Percentiles rank a stretch among this genome's conserved stretches.
These are phyloP conservation scores for Acropora tenuis DNA, from an alignment of 64 coral and sea anemone species.

Conservation along the genomic window DNA sequence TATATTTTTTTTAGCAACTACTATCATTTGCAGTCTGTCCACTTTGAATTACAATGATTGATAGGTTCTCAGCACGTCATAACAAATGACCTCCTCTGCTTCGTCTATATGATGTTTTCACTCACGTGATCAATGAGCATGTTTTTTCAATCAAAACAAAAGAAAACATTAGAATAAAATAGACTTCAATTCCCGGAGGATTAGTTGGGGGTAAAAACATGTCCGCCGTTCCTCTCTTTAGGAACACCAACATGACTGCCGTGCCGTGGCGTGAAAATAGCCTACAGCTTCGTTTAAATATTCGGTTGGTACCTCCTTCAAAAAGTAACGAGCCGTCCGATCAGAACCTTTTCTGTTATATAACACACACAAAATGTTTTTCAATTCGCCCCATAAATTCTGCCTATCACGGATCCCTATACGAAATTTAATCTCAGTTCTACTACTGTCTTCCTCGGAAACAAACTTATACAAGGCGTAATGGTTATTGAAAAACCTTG, in stretches of 20 bases:
- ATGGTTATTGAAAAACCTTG: conserved; percentile 62
- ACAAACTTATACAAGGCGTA: conserved; percentile 84
- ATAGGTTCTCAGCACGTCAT: background rate
- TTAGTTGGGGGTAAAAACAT: no score
- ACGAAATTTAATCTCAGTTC: conserved; percentile 67
- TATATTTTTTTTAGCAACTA: no score
- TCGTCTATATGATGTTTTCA: background rate
- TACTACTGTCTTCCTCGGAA: conserved; percentile 78
- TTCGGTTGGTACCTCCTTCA: conserved; percentile 40
- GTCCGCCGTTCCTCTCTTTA: no score
- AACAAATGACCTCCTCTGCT: conserved; percentile 1
- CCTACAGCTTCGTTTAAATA: conserved; percentile 40
- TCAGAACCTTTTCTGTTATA: conserved; percentile 69
- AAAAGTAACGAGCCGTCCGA: conserved; percentile 53
- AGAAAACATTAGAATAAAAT: no score
- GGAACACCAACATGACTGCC: no score
- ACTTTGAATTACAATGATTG: background rate
- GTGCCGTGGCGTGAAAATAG: no score
- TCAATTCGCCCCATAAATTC: conserved; percentile 39
- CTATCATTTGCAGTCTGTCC: background rate
- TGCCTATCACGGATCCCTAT: conserved; percentile 66
- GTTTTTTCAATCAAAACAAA: no score
- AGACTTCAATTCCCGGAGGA: no score
- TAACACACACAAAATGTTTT: conserved; percentile 78
- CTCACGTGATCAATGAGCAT: no score